These are phyloP conservation scores for Ypsolopha sequella DNA, from an alignment of 2,888 invertebrate genomes.

Conservation along the genomic window DNA sequence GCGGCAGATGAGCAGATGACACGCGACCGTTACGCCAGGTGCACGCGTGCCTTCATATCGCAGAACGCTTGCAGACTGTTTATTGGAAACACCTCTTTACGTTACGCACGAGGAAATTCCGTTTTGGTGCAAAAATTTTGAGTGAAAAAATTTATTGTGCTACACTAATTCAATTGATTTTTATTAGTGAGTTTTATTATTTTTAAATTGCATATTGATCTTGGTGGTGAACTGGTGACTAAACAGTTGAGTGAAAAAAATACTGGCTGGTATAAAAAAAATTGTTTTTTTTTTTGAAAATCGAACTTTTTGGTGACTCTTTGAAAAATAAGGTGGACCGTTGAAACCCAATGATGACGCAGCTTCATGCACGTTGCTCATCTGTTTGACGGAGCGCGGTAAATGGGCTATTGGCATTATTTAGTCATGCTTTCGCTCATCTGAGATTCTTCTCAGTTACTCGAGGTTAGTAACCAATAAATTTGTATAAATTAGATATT, in stretches of 20 bases:
- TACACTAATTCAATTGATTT: too few relatives aligned
- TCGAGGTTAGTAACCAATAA: not conserved
- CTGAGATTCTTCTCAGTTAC: slow-evolving; percentile 13
- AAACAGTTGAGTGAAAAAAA: not conserved
- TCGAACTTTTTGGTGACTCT: not conserved
- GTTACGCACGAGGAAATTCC: too few relatives aligned
- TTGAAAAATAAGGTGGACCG: not conserved
- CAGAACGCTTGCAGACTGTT: not conserved
- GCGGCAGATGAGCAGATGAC: slow-evolving; percentile 54
- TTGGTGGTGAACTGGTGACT: not conserved
- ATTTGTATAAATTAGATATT: too few relatives aligned
- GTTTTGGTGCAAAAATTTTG: too few relatives aligned
- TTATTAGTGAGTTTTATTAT: too few relatives aligned
- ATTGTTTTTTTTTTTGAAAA: not conserved
- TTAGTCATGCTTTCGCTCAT: slow-evolving; percentile 45
- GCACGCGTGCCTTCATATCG: slow-evolving; percentile 26
- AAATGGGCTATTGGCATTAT: slow-evolving; percentile 27
- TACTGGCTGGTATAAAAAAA: not conserved
- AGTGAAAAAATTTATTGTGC: too few relatives aligned
- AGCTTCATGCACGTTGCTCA: slow-evolving; percentile 3
- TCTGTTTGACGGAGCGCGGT: slow-evolving; percentile 34
- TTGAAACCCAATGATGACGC: not conserved
- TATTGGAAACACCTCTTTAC: not conserved
- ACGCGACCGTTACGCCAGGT: slow-evolving; percentile 69
- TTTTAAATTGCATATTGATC: too few relatives aligned